A percentile compares a stretch with the other conserved stretches of the same genome.
Evolutionary conservation across 2,797 vertebrate genomes (phyloP).

Genomic region (Amblyraja radiata): DNA sequence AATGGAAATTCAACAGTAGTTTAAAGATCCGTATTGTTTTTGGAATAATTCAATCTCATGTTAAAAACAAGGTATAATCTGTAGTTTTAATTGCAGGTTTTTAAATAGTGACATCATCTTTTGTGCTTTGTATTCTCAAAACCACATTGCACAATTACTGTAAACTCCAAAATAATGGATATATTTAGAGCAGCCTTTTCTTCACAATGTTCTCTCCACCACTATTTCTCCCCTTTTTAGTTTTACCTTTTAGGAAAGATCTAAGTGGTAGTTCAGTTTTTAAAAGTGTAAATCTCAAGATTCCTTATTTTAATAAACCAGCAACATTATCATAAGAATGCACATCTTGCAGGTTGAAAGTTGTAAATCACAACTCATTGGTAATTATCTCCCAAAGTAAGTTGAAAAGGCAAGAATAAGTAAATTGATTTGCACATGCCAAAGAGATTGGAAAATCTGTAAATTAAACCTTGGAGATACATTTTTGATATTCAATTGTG

Average conservation of each 20-base stretch:
- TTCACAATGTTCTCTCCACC: background rate
- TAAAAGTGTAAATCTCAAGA: background rate
- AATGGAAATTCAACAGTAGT: background rate
- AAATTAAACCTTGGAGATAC: background rate
- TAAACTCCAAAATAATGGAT: background rate
- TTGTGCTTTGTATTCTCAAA: constrained; percentile 14
- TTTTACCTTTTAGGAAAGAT: background rate
- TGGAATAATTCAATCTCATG: background rate
- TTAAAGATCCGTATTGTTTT: background rate
- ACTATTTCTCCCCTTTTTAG: background rate
- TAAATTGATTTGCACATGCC: background rate
- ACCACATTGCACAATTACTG: background rate
- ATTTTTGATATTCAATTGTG: background rate
- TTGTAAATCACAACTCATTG: background rate
- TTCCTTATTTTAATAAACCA: background rate
- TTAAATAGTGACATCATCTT: background rate
- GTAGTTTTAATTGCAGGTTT: background rate
- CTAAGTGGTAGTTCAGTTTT: background rate
- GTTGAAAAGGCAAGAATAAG: background rate
- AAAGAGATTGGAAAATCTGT: background rate
- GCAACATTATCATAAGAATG: too few relatives aligned
- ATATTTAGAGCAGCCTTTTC: background rate
- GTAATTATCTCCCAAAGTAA: background rate
- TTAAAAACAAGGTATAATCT: background rate
- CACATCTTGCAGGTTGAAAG: background rate